Evolutionary conservation across 2,888 invertebrate species (phyloP), one percentile per base, ranked within the genome.

Genomic region (Troides helena): DNA sequence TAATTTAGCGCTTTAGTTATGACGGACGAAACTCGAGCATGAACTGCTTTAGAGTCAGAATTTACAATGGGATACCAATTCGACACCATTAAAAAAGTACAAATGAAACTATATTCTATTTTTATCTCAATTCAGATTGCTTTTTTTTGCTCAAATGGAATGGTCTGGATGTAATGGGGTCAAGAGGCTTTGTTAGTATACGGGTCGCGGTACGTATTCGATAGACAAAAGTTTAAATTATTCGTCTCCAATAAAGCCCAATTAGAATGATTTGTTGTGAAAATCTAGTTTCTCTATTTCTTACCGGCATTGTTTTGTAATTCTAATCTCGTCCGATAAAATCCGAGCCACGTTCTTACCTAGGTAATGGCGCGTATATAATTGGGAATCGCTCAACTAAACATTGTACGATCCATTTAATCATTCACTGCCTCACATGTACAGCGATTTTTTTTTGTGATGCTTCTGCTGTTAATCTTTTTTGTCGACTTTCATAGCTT

Each of bases 331-430:
- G 69, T 75, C 72, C 71, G 74, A 76, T 75, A 76, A 74, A 72
- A 74, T 65, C 74, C 70, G 73, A 71, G 75, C 74, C 43, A 67
- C 50, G 62, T 76, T 74, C 74, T 74, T 70, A 76, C 69, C 74
- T 67, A 74, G 25, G 72, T 82, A 85, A 85, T 87, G 86, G 81
- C 77, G 86, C 86, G 81, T 84, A 76, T 79, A 82, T 79, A 78
- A 78, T 82, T 78, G 78, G 81, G 72, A 76, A 80, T 79, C 79
- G 85, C 78, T 77, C 78, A 76, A 78, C 77, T 72, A 74, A 81
- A 77, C 79, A 80, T 71, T 74, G 76, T 79, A 80, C 84, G 85
- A 75, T 83, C 85, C 78, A 85, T 80, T 78, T 82, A 81, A 76
- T 76, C 81, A 79, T 72, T 77, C 78, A 82, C 77, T 85, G 85